Evolutionary conservation across 2,888 invertebrate genomes (phyloP).

Genomic region (Clanis bilineata): DNA sequence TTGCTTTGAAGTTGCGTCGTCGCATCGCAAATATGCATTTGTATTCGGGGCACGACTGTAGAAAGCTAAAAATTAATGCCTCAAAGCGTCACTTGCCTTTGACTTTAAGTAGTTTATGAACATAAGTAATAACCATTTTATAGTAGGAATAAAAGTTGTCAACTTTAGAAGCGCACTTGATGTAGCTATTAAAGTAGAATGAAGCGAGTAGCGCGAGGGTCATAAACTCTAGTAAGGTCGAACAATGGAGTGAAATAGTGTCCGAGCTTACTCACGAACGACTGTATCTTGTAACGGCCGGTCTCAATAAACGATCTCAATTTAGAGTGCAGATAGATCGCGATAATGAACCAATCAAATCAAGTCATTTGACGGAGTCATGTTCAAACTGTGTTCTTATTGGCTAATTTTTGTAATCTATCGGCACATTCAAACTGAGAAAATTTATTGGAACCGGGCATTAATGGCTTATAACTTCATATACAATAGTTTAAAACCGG

Average conservation of each 20-base stretch:
- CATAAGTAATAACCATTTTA: not conserved
- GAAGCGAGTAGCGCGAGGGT: not conserved
- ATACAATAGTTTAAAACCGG: too few relatives aligned
- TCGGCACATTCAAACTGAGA: too few relatives aligned
- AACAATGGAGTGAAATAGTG: not conserved
- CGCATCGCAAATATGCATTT: slow-evolving; percentile 10
- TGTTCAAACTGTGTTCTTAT: too few relatives aligned
- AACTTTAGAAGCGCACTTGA: not conserved
- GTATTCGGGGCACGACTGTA: not conserved
- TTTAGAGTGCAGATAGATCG: too few relatives aligned
- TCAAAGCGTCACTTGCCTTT: not conserved
- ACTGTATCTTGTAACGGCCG: too few relatives aligned
- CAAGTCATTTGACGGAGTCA: too few relatives aligned
- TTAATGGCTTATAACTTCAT: too few relatives aligned
- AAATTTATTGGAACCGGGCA: too few relatives aligned
- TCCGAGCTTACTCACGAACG: too few relatives aligned
- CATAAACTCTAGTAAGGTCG: not conserved
- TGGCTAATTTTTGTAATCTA: too few relatives aligned
- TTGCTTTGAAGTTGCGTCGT: slow-evolving; percentile 10
- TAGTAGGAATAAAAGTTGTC: not conserved
- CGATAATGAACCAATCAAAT: too few relatives aligned
- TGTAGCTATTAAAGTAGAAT: not conserved
- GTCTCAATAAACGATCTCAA: too few relatives aligned
- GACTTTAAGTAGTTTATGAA: not conserved
- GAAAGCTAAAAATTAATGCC: not conserved